Evolutionary conservation across 1,140 invertebrate genomes (phyloP), one percentile per base, ranked within the genome.

Genomic region (Chironomus tepperi): DNA sequence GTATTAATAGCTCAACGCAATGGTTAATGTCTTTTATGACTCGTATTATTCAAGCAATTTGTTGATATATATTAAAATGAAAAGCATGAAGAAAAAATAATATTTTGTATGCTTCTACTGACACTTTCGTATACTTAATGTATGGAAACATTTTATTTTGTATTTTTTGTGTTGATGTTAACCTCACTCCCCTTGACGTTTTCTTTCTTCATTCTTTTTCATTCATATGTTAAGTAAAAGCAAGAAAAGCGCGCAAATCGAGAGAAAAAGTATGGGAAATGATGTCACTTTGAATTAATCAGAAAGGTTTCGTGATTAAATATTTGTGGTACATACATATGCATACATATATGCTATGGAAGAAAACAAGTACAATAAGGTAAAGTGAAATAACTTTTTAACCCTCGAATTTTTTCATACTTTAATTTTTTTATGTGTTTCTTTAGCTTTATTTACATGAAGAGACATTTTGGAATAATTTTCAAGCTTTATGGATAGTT

Each of bases 51-150:
- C 65, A 67, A 67, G 15, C 65, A 67, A 67, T 67, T 67, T 67
- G 65, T 67, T 67, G 65, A 67, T 67, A n/a, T n/a, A n/a, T n/a
- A 67, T 67, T 67, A 67, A 67, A 67, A 67, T 67, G 65, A 67
- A 67, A n/a, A 67, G 15, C 65, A 16, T 67, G 65, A 67, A 19
- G 15, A 67, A 67, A 43, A 7, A 43, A 43, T 43, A 47, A 47
- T 8, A 47, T 2, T 47, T 12, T 47, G 43, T 12, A 47, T 12
- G 43, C 43, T 47, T 47, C 15, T 47, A 9, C 43, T 47, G 6
- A 7, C 10, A 10, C 42, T 43, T 47, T 47, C 15, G 43, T 47
- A 12, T 47, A 9, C 43, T 47, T 47, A 47, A 47, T 47, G 43
- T 15, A 47, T 47, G 15, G 43, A 47, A 47, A 47, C 15, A 12